Evolutionary conservation across 2,113 vertebrate genomes (phyloP).

Genomic region (Sclerurus mexicanus): DNA sequence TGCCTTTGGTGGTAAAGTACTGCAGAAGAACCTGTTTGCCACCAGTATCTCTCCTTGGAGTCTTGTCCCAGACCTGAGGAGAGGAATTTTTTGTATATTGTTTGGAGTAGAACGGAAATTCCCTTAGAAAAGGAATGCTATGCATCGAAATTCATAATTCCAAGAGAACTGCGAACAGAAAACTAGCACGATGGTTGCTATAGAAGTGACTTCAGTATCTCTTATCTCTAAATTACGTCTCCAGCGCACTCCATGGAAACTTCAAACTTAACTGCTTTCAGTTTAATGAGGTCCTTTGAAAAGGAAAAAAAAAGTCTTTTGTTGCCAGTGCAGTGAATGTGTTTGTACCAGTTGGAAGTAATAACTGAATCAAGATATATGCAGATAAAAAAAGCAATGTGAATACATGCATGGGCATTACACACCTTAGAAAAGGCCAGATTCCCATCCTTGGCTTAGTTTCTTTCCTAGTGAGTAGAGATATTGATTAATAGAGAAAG

Average conservation of each 20-base stretch:
- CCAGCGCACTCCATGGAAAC: neutral
- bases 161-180: neutral
- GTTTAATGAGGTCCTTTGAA: constrained; percentile 55
- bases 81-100: neutral
- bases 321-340: constrained; percentile 45
- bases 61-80: neutral
- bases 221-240: constrained; percentile 2
- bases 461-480: constrained; percentile 1
- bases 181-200: neutral
- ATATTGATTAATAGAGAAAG: constrained; percentile 24
- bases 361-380: constrained; percentile 57
- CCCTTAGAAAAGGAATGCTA: neutral
- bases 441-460: neutral
- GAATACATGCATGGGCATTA: constrained; percentile 23
- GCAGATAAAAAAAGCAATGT: constrained; percentile 30
- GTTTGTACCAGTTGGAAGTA: constrained; percentile 57
- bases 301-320: neutral
- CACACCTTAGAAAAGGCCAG: constrained; percentile 31
- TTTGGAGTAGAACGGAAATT: neutral
- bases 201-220: neutral
- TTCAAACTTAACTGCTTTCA: constrained; percentile 20
- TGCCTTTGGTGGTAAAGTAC: neutral
- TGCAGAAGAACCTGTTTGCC: neutral
- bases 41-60: neutral
- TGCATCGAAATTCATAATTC: neutral